Percentiles rank a stretch among this genome's conserved stretches.
Evolutionary conservation across 2,888 invertebrate genomes (phyloP).

Genomic region (Cactoblastis cactorum): DNA sequence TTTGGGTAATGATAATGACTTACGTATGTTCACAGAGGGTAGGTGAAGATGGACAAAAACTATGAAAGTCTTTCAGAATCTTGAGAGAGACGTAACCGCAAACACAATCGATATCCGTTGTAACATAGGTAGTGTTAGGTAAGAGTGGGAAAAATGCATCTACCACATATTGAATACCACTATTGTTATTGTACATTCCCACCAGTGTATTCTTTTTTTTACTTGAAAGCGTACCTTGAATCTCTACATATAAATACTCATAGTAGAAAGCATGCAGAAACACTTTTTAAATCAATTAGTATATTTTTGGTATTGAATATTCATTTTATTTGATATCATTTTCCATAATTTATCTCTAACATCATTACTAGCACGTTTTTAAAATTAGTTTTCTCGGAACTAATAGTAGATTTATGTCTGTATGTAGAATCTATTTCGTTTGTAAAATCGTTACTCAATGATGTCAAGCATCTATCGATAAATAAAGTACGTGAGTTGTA

Average conservation of each 20-base stretch:
- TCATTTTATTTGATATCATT: too few species aligned
- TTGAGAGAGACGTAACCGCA: slow-evolving; percentile 49
- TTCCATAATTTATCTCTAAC: too few species aligned
- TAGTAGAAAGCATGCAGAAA: too few species aligned
- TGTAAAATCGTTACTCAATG: slow-evolving; percentile 1
- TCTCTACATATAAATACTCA: not conserved
- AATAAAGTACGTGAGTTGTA: slow-evolving; percentile 18
- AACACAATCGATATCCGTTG: slow-evolving; percentile 71
- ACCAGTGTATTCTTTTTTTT: slow-evolving; percentile 43
- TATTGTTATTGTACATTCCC: slow-evolving; percentile 51
- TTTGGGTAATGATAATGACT: not conserved
- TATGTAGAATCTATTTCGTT: not conserved
- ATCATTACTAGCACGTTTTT: too few species aligned
- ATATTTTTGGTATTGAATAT: too few species aligned
- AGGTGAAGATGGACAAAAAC: slow-evolving; percentile 43
- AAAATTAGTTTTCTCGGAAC: too few species aligned
- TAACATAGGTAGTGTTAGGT: slow-evolving; percentile 55
- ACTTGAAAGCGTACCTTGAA: slow-evolving; percentile 39
- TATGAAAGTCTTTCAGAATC: slow-evolving; percentile 50
- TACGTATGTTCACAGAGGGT: slow-evolving; percentile 19
- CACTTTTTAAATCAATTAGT: too few species aligned
- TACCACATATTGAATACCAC: slow-evolving; percentile 44
- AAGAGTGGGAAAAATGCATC: slow-evolving; percentile 59
- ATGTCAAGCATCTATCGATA: not conserved
- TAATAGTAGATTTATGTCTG: not conserved